Conservation (phyloP, 2,797 vertebrate genomes). For the Tokudaia tokunoshimensis region DNA sequence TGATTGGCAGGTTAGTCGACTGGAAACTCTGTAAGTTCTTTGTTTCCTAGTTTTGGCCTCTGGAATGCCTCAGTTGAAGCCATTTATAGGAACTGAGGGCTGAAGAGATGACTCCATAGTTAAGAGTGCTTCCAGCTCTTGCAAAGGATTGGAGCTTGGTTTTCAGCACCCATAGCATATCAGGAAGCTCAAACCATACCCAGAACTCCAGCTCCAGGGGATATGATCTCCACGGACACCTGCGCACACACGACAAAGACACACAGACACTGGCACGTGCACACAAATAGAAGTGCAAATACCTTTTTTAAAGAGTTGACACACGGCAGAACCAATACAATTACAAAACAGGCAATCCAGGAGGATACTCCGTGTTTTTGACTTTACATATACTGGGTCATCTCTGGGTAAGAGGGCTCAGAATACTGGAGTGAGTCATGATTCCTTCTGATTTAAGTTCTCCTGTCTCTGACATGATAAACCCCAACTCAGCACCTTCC, state of each 20-base stretch:
- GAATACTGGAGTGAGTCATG: rapidly evolving
- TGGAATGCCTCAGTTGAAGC: neutral
- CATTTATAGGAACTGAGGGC: neutral
- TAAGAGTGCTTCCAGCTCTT: neutral
- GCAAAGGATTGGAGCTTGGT: neutral
- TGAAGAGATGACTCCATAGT: neutral
- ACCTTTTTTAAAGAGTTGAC: neutral
- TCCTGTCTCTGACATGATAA: neutral
- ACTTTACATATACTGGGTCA: neutral
- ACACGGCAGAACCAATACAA: neutral
- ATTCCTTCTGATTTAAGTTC: neutral
- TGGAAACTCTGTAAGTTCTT: neutral
- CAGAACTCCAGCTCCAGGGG: neutral
- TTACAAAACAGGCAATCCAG: neutral
- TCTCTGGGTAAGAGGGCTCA: neutral
- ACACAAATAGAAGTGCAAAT: neutral
- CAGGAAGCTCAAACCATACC: neutral
- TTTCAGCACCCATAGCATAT: neutral
- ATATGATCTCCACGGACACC: neutral
- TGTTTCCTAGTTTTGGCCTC: neutral
- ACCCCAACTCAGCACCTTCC: slow-evolving; percentile 15
- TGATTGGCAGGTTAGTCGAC: neutral
- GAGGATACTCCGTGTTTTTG: neutral
- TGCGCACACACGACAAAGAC: neutral
- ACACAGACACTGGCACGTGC: neutral